Evolutionary conservation across 2,888 invertebrate species (phyloP), one percentile per base, ranked within the genome.

Genomic region (Pediacus dermestoides): DNA sequence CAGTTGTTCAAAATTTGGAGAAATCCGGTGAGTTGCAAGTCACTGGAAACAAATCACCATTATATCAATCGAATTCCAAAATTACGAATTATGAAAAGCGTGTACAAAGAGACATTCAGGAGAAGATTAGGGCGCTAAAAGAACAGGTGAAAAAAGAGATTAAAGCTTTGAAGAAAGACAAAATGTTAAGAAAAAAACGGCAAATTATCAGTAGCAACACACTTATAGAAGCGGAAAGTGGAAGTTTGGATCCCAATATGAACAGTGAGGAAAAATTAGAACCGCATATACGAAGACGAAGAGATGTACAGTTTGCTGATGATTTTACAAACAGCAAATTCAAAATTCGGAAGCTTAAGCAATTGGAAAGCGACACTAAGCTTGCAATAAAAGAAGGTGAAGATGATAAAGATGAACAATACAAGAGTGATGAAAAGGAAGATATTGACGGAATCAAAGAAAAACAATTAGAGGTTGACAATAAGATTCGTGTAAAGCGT

Each of bases 161-260:
- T 31, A 50, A 54, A 22, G 25, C 42, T n/a, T 36, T 53, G 12
- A 50, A 53, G 8, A n/a, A 3, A 3, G 23, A 23, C 13, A 26
- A 28, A n/a, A 4, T 7, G 4, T 28, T 28, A 32, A 47, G 61
- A 26, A 54, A 56, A 35, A 66, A 63, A 40, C 42, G 64, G 7
- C 52, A 60, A 26, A 44, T 46, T 1, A 16, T 42, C 3, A n/a
- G n/a, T n/a, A n/a, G n/a, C n/a, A 54, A 46, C 12, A 60, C 49
- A 2, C 44, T 68, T 7, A 12, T 61, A 11, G 62, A 67, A 6
- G 59, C 59, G 42, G 66, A 67, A 52, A 57, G 53, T 2, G 53
- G 52, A 10, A 53, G 53, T 15, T 48, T 67, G n/a, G 55, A 65
- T 48, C 67, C 67, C 0, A 50, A 51, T 8, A 15, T 54, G 9